Base-by-base conservation (phyloP, 2,797 vertebrate genomes). In the Siniperca undulata region DNA sequence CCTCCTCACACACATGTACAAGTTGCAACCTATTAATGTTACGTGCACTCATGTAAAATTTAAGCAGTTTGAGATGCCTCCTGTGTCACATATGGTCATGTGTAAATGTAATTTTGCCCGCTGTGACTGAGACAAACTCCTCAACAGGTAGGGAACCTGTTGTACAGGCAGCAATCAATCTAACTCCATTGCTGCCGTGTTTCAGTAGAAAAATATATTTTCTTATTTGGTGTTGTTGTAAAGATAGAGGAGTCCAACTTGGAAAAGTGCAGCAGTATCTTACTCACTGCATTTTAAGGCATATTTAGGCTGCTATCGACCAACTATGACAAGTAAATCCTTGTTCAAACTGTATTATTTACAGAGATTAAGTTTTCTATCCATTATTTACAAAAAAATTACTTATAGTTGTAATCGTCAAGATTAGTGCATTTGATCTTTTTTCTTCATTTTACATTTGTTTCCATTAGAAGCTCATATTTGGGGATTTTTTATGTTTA, bases 11-110 rank as follows among this genome's bases (percentile, higher is more conserved):
- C 19, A 50, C 19, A 34, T 22, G 9, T 13, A n/a, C 3, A 12
- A 11, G 20, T 59, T 24, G 11, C 55, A 85, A 3, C 36, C 42
- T 30, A 60, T 74, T 70, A 62, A 69, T 62, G 64, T 69, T 48
- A 7, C 27, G 73, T 20, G 42, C 22, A 1, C 64, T 83, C 50
- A 69, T 69, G 40, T 59, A 56, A 50, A 50, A 58, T 36, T 61
- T 11, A 66, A 46, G 53, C n/a, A 0, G 13, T 20, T 53, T 10
- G 46, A 56, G 72, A 53, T 16, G 53, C 67, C 66, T 30, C 65
- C 42, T 60, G 76, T 24, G 56, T 36, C 55, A 77, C 48, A 38
- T 48, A 56, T 11, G 48, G 56, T 36, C 52, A 19, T 55, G 48
- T 72, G 40, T 62, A 36, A 70, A 62, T 34, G 50, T 74, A 13